Evolutionary conservation across 2,113 vertebrate genomes (phyloP).

Genomic region (Petromus typicus): DNA sequence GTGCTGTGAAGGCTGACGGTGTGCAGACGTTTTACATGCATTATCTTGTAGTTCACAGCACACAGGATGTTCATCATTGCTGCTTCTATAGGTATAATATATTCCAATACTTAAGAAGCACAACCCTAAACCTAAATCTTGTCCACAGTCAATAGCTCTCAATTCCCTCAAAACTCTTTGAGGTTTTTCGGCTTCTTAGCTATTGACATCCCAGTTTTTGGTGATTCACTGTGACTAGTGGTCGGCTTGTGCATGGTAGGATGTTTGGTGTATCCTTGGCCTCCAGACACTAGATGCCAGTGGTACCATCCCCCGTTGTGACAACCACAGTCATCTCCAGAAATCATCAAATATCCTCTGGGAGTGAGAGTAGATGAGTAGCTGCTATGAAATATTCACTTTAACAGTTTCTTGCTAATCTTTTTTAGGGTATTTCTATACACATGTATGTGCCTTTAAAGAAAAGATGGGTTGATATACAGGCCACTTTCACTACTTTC

Average conservation of each 20-base stretch:
- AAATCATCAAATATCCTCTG: not conserved
- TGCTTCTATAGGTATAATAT: not conserved
- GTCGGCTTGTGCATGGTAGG: not conserved
- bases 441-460: not conserved
- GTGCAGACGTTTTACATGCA: accelerated
- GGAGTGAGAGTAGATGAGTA: not conserved
- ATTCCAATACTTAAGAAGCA: not conserved
- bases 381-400: not conserved
- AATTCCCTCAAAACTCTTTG: not conserved
- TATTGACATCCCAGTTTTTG: not conserved
- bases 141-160: not conserved
- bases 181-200: not conserved
- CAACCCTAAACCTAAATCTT: not conserved
- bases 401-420: not conserved
- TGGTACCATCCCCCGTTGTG: not conserved
- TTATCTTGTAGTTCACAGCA: not conserved
- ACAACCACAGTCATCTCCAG: not conserved
- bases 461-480: not conserved
- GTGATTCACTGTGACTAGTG: not conserved
- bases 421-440: not conserved
- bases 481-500: not conserved
- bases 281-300: not conserved
- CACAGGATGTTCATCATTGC: not conserved
- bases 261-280: not conserved
- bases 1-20: no score